Evolutionary conservation across 2,797 vertebrate genomes (phyloP).

Genomic region (Falco concolor): DNA sequence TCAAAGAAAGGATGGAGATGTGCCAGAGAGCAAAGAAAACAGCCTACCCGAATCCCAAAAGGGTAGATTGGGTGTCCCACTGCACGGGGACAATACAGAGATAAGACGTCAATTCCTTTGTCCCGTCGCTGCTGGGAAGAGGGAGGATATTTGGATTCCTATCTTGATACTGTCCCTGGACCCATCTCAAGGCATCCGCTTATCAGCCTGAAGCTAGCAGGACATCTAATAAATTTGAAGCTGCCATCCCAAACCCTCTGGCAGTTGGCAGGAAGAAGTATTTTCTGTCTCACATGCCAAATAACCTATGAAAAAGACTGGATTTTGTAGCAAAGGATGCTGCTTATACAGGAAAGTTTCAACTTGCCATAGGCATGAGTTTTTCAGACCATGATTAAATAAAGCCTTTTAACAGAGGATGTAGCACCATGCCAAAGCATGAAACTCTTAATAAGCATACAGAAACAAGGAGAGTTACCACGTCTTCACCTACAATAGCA

Average conservation of each 20-base stretch:
- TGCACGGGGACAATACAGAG: background rate
- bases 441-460: background rate
- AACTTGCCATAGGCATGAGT: conserved; percentile 17
- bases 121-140: background rate
- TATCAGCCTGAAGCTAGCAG: conserved; percentile 42
- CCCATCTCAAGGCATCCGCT: conserved; percentile 4
- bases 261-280: conserved; percentile 32
- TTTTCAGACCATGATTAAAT: conserved; percentile 29
- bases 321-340: conserved; percentile 18
- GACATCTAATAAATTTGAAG: conserved; percentile 51
- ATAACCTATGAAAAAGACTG: conserved; percentile 29
- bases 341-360: conserved; percentile 51
- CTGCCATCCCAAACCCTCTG: conserved; percentile 45
- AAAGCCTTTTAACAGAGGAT: conserved; percentile 9
- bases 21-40: background rate
- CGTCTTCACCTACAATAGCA: background rate
- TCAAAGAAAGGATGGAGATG: background rate
- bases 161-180: background rate
- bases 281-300: conserved; percentile 44
- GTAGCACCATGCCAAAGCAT: background rate
- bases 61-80: background rate
- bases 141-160: conserved; percentile 21
- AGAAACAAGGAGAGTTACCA: background rate
- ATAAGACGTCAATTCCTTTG: conserved; percentile 20
- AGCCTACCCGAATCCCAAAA: background rate